Percentiles rank a stretch among this genome's conserved stretches.
Evolutionary conservation across 2,113 vertebrate species (phyloP).

Genomic region (Misgurnus mizolepis): DNA sequence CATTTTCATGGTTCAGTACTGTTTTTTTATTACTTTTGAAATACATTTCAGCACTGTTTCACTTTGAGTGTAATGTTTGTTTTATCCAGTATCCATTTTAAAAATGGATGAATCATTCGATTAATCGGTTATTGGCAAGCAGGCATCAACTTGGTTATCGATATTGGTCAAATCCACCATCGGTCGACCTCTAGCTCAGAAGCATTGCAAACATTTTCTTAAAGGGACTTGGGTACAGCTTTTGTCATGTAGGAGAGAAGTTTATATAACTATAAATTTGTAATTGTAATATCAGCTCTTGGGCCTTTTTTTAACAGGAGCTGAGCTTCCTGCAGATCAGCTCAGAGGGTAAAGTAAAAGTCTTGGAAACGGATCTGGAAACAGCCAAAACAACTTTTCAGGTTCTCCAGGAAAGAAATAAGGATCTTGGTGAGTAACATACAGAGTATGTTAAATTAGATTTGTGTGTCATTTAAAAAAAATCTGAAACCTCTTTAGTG

Average conservation of each 20-base stretch:
- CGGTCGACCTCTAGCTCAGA: no score
- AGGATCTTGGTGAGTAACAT: constrained; percentile 70
- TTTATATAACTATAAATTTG: neutral
- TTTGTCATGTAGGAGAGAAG: neutral
- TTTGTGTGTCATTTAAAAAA: neutral
- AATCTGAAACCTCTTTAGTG: no score
- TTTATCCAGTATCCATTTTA: no score
- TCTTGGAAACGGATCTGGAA: constrained; percentile 69
- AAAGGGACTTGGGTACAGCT: constrained; percentile 27
- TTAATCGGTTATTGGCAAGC: no score
- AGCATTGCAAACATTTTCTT: no score
- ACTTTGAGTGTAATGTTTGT: no score
- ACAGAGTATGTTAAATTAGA: neutral
- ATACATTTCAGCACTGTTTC: no score
- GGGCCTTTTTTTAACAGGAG: constrained; percentile 64
- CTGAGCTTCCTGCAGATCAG: constrained; percentile 71
- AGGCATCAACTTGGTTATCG: no score
- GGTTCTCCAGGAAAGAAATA: constrained; percentile 70
- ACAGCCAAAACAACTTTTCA: constrained; percentile 59
- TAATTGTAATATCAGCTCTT: neutral
- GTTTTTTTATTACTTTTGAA: no score
- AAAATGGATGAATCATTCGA: no score
- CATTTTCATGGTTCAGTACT: no score
- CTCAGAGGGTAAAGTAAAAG: constrained; percentile 68
- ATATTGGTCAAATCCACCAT: no score